Conservation (phyloP, 2,888 invertebrate genomes). For the Biston betularia region DNA sequence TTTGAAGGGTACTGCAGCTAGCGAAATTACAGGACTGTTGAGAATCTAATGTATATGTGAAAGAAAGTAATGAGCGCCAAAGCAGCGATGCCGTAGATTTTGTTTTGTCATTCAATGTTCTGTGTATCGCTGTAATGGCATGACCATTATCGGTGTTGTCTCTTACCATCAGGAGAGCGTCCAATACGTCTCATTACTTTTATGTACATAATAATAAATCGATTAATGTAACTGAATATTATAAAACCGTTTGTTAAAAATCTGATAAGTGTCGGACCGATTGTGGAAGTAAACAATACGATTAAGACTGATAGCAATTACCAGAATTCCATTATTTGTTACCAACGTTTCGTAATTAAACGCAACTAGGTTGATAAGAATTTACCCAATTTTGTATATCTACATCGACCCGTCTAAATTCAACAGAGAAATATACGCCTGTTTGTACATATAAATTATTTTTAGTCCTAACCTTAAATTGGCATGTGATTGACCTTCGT, state of each 20-base stretch:
- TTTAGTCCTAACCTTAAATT: constrained; percentile 48
- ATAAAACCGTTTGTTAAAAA: background rate
- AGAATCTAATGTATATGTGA: too few relatives aligned
- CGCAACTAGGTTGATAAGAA: constrained; percentile 51
- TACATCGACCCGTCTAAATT: constrained; percentile 45
- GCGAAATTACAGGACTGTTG: too few relatives aligned
- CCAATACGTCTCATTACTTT: too few relatives aligned
- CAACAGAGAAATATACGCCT: constrained; percentile 20
- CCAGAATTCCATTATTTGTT: constrained; percentile 31
- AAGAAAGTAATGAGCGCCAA: too few relatives aligned
- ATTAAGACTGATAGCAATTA: constrained; percentile 28
- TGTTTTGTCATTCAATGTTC: too few relatives aligned
- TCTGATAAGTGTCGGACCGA: background rate
- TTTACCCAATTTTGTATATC: constrained; percentile 56
- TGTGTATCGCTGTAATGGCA: too few relatives aligned
- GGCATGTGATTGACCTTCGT: constrained; percentile 51
- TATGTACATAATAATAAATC: too few relatives aligned
- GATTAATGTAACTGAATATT: background rate
- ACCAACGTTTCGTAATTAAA: constrained; percentile 47
- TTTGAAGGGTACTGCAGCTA: too few relatives aligned
- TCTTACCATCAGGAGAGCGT: too few relatives aligned
- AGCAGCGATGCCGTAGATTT: too few relatives aligned
- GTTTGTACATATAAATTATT: constrained; percentile 24
- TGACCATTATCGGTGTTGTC: too few relatives aligned
- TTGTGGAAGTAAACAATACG: constrained; percentile 32